A percentile compares a stretch with the other conserved stretches of the same genome.
Evolutionary conservation across 2,888 invertebrate species (phyloP).

Genomic region (Drosophila borborema): DNA sequence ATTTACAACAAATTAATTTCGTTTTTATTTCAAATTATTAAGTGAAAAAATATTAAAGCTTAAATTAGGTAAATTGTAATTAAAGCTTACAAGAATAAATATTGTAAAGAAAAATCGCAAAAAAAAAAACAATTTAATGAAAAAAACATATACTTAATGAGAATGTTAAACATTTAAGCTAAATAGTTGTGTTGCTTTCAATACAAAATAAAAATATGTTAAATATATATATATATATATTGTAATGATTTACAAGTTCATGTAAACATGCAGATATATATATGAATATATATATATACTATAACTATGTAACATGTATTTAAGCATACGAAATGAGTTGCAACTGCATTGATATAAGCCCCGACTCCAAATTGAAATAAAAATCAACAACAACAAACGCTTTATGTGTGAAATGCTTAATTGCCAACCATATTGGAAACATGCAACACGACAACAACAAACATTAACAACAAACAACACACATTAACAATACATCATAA

Average conservation of each 20-base stretch:
- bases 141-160: slow-evolving; percentile 30
- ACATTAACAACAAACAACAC: slow-evolving; percentile 37
- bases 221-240: slow-evolving; percentile 43
- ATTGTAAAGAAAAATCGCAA: slow-evolving; percentile 55
- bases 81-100: slow-evolving; percentile 27
- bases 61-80: slow-evolving; percentile 45
- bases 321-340: slow-evolving; percentile 75
- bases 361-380: slow-evolving; percentile 55
- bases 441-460: slow-evolving; percentile 15
- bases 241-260: slow-evolving; percentile 43
- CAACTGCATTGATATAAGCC: slow-evolving; percentile 39
- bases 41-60: slow-evolving; percentile 9
- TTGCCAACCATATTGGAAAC: slow-evolving; percentile 66
- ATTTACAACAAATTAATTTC: background rate
- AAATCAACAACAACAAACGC: slow-evolving; percentile 44
- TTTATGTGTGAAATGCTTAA: slow-evolving; percentile 68
- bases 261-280: slow-evolving; percentile 42
- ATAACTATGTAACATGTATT: slow-evolving; percentile 73
- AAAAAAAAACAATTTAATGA: background rate
- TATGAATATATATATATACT: slow-evolving; percentile 24
- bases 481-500: slow-evolving; percentile 36
- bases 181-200: slow-evolving; percentile 62
- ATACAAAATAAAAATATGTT: slow-evolving; percentile 42
- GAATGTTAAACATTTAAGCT: slow-evolving; percentile 65
- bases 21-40: slow-evolving; percentile 2